Percentiles rank a stretch among this genome's conserved stretches.
These are phyloP conservation scores for Dendronephthya gigantea DNA, from an alignment of 64 coral and sea anemone genomes.

Conservation along the genomic window DNA sequence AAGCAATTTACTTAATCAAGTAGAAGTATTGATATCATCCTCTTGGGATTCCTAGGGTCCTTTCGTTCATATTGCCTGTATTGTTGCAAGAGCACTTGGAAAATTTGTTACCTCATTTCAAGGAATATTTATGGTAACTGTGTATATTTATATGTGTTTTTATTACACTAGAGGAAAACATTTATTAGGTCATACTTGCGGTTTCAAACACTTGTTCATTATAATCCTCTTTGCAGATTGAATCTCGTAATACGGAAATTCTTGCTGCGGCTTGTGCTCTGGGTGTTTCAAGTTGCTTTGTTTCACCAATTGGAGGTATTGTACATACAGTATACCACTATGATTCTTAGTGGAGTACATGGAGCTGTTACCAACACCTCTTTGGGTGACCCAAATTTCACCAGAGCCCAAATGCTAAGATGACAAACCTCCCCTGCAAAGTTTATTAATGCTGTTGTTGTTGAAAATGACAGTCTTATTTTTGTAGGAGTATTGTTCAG, in stretches of 20 bases:
- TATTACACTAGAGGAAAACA: too few relatives aligned
- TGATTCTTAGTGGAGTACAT: too few relatives aligned
- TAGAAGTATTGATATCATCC: background rate
- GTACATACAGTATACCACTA: too few relatives aligned
- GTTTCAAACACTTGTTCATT: background rate
- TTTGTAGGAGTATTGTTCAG: conserved; percentile 87
- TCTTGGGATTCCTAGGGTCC: conserved; percentile 48
- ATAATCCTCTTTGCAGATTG: conserved; percentile 48
- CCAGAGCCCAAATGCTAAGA: too few relatives aligned
- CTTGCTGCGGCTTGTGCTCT: conserved; percentile 88
- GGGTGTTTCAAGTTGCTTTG: conserved; percentile 95
- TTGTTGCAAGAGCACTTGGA: conserved; percentile 83
- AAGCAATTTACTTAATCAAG: background rate
- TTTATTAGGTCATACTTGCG: too few relatives aligned
- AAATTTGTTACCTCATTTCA: conserved; percentile 98
- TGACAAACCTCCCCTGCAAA: too few relatives aligned
- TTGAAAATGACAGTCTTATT: background rate
- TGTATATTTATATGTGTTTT: background rate
- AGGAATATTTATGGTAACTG: conserved; percentile 76
- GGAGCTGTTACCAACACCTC: too few relatives aligned
- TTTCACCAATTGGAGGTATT: conserved; percentile 94
- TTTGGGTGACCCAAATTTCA: too few relatives aligned
- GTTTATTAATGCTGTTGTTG: too few relatives aligned
- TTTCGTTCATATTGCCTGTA: conserved; percentile 99
- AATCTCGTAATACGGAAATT: conserved; percentile 96